Conservation (phyloP, 1,140 invertebrate genomes). For the Micrasema minimum region DNA sequence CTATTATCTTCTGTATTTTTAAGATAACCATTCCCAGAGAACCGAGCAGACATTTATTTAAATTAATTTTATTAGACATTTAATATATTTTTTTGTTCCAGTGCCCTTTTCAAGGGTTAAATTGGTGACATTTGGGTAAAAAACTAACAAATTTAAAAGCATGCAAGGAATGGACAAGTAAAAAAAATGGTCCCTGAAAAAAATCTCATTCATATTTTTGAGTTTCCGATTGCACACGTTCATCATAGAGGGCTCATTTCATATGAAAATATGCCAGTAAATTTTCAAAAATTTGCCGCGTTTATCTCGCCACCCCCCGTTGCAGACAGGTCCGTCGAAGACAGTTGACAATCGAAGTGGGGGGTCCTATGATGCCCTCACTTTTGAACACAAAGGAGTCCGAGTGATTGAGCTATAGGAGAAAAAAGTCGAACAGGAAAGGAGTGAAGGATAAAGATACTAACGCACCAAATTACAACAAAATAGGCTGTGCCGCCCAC, state of each 20-base stretch:
- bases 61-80: too few species aligned
- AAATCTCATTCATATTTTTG: conserved; percentile 35
- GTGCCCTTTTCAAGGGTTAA: too few species aligned
- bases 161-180: too few species aligned
- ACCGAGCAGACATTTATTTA: too few species aligned
- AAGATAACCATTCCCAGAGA: too few species aligned
- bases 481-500: conserved; percentile 49
- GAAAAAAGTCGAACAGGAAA: conserved; percentile 48
- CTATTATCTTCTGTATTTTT: too few species aligned
- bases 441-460: conserved; percentile 45
- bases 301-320: conserved; percentile 7
- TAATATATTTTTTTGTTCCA: too few species aligned
- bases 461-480: conserved; percentile 53
- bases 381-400: conserved; percentile 39
- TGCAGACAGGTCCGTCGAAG: conserved; percentile 43
- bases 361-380: conserved; percentile 35
- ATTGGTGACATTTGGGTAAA: too few species aligned
- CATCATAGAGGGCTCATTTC: conserved; percentile 22
- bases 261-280: conserved; percentile 28
- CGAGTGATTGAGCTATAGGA: conserved; percentile 37
- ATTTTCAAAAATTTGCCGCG: conserved; percentile 31
- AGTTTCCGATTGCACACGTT: conserved; percentile 18
- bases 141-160: too few species aligned
- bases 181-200: conserved; percentile 17
- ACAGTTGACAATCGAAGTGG: conserved; percentile 46